phyloP scores from a whole-genome alignment of 2,888 invertebrate species.

The Euspilapteryx auroguttella region DNA sequence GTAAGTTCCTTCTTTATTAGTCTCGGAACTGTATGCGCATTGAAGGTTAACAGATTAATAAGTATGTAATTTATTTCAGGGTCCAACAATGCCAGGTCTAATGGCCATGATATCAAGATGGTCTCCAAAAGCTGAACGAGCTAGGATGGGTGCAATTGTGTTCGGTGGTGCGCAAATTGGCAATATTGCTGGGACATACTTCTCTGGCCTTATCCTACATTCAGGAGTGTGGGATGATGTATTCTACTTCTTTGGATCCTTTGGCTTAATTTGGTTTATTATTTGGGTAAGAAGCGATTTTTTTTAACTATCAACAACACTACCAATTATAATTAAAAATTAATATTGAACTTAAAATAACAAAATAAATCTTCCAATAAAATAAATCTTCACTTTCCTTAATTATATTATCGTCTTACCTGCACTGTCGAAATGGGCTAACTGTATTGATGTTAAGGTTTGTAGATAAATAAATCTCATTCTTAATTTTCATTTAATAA shows the following conservation, averaged over 20 bases:
- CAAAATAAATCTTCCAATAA: no score
- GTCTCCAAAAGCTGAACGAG: conserved; percentile 61
- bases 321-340: no score
- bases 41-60: no score
- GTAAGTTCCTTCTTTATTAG: no score
- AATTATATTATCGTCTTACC: no score
- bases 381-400: no score
- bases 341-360: background rate
- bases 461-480: no score
- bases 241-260: conserved; percentile 59
- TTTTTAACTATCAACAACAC: background rate
- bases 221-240: conserved; percentile 58
- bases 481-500: no score
- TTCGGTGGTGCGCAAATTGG: conserved; percentile 63
- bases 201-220: conserved; percentile 54
- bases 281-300: conserved; percentile 33
- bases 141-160: conserved; percentile 57
- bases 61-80: no score
- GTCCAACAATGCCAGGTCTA: conserved; percentile 65
- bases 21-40: no score
- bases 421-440: background rate
- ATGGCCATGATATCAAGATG: conserved; percentile 64
- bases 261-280: conserved; percentile 54
- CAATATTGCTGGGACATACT: conserved; percentile 52
- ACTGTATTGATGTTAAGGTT: background rate